phyloP scores from a whole-genome alignment of 1,140 invertebrate species.

The Temnothorax longispinosus region DNA sequence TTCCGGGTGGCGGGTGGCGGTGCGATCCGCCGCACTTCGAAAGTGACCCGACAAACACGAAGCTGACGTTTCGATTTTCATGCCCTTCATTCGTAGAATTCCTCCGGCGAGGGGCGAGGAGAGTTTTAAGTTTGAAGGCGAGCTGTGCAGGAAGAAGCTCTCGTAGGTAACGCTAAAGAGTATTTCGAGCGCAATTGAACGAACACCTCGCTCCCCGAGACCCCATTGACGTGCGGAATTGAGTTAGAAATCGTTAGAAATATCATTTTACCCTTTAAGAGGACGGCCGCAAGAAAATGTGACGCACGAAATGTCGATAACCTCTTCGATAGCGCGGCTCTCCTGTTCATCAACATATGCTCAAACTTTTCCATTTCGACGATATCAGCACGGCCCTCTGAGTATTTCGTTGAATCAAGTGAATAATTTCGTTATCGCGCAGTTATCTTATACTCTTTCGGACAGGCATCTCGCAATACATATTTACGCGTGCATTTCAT shows the following conservation, averaged over 20 bases:
- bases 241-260: slow-evolving; percentile 57
- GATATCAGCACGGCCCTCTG: no score
- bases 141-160: neutral
- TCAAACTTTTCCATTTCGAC: neutral
- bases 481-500: slow-evolving; percentile 15
- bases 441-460: slow-evolving; percentile 12
- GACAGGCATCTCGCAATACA: slow-evolving; percentile 8
- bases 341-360: neutral
- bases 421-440: slow-evolving; percentile 28
- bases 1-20: neutral
- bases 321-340: neutral
- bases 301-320: neutral
- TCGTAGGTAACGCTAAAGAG: slow-evolving; percentile 18
- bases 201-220: slow-evolving; percentile 1
- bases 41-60: slow-evolving; percentile 42
- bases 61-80: slow-evolving; percentile 56
- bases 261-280: slow-evolving; percentile 24
- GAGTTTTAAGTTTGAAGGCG: neutral
- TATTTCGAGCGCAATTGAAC: slow-evolving; percentile 45
- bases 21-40: slow-evolving; percentile 17
- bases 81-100: slow-evolving; percentile 55
- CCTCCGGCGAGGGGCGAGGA: neutral
- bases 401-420: slow-evolving; percentile 3
- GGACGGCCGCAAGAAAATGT: neutral
- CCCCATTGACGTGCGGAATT: slow-evolving; percentile 36